A percentile compares a stretch with the other conserved stretches of the same genome.
Evolutionary conservation across 2,797 vertebrate species (phyloP).

Genomic region (Gobio occitaniae): DNA sequence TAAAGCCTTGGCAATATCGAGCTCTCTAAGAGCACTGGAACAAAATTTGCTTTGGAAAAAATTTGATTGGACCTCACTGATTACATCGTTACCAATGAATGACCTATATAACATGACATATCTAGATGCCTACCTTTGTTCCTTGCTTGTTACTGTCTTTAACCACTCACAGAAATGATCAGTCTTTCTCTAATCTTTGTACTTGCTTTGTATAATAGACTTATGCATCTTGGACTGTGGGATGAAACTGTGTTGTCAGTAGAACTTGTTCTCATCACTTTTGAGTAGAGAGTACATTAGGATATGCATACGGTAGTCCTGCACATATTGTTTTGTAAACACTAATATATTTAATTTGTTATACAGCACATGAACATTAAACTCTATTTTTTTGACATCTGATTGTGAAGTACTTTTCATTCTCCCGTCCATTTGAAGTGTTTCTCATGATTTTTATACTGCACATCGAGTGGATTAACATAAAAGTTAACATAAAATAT

Average conservation of each 20-base stretch:
- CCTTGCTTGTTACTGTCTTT: conserved; percentile 72
- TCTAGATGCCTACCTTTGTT: conserved; percentile 65
- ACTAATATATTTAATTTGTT: conserved; percentile 99
- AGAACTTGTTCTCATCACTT: conserved; percentile 67
- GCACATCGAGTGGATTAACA: background rate
- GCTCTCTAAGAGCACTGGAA: conserved; percentile 42
- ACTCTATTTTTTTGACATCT: conserved; percentile 89
- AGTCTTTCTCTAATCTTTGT: conserved; percentile 53
- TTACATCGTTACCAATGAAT: conserved; percentile 38
- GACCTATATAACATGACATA: conserved; percentile 55
- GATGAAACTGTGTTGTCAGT: conserved; percentile 54
- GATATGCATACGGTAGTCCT: conserved; percentile 81
- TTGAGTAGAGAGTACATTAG: conserved; percentile 60
- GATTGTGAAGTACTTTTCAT: conserved; percentile 72
- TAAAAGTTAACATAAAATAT: background rate
- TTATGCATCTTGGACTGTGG: conserved; percentile 64
- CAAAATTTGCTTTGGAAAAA: conserved; percentile 13
- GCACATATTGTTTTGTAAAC: conserved; percentile 89
- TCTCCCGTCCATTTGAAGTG: conserved; percentile 38
- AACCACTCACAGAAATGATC: conserved; percentile 54
- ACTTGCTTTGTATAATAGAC: conserved; percentile 60
- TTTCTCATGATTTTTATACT: background rate
- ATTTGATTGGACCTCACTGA: conserved; percentile 49
- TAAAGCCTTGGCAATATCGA: conserved; percentile 35
- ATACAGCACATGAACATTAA: conserved; percentile 93